These are phyloP conservation scores for Agrilus mali DNA, from an alignment of 2,888 invertebrate species.

Conservation along the genomic window DNA sequence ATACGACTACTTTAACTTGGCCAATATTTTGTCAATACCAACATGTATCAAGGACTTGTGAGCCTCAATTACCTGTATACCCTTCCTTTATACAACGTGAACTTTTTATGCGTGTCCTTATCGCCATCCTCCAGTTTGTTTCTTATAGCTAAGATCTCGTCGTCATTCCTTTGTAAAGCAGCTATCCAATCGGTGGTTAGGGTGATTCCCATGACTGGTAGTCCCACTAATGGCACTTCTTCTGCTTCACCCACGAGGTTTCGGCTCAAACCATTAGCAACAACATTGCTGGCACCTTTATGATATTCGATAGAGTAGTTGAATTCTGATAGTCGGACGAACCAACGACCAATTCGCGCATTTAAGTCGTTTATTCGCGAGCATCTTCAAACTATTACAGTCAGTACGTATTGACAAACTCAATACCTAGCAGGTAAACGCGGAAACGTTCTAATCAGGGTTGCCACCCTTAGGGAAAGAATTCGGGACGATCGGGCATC, in stretches of 20 bases:
- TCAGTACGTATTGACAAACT: slow-evolving; percentile 10
- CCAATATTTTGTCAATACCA: slow-evolving; percentile 20
- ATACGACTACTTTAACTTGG: slow-evolving; percentile 6
- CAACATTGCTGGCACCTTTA: slow-evolving; percentile 10
- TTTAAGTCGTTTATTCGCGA: too few relatives aligned
- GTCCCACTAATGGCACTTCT: slow-evolving; percentile 7
- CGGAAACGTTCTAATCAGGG: slow-evolving; percentile 9
- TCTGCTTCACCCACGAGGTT: slow-evolving; percentile 10
- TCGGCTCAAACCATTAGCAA: slow-evolving; percentile 13
- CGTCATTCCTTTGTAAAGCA: slow-evolving; percentile 3
- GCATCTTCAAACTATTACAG: too few relatives aligned
- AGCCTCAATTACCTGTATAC: slow-evolving; percentile 6
- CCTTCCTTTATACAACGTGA: too few relatives aligned
- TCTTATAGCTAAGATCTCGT: slow-evolving; percentile 1
- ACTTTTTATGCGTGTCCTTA: too few relatives aligned
- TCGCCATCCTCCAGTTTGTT: slow-evolving; percentile 4
- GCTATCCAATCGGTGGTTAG: slow-evolving; percentile 3
- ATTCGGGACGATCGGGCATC: too few relatives aligned
- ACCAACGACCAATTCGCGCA: too few relatives aligned
- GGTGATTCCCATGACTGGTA: slow-evolving; percentile 8
- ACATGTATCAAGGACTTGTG: slow-evolving; percentile 27
- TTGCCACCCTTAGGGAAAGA: too few relatives aligned
- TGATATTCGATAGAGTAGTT: slow-evolving; percentile 13
- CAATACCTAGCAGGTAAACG: slow-evolving; percentile 11
- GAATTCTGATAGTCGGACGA: too few relatives aligned